Base-by-base conservation (phyloP, 2,797 vertebrate genomes). In the Siniperca obscura region DNA sequence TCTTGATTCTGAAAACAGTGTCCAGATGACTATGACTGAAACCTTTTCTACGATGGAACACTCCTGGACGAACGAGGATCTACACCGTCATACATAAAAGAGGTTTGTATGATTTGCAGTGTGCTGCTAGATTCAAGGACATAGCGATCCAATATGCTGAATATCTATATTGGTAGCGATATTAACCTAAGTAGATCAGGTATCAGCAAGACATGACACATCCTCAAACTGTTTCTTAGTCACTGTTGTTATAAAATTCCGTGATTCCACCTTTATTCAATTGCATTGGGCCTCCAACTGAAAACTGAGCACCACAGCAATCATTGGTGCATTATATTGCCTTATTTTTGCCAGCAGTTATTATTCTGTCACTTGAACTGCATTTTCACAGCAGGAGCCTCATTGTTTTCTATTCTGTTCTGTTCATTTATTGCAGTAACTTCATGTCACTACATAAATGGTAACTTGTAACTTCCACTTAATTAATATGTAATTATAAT, bases 401-500 rank as follows among this genome's bases (percentile, higher is more conserved):
- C 38, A 48, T 19, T 21, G 30, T 62, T 75, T 71, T 46, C 30
- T 36, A 17, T 38, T 44, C 40, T 62, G 14, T 17, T 34, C 9
- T 61, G 44, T 53, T 67, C 64, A 44, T 62, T 68, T 62, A 38
- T 19, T 61, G 2, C 64, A 44, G 6, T n/a, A 22, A 30, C n/a
- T 61, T 52, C 19, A 46, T 66, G 44, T 61, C 27, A 44, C 53
- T 2, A 42, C 4, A 61, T 44, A 53, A 55, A 50, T 19, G 7
- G 19, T 21, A 53, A 4, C n/a, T 22, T 70, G 57, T 56, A 25
- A 48, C 40, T 61, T 61, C n/a, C 48, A 62, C 5, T 55, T 16
- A 55, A 19, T 11, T 60, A 36, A 68, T 61, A 7, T 77, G 9
- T 2, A 46, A 64, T 62, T 69, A n/a, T 56, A 69, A 62, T 72